phyloP scores from a whole-genome alignment of 2,888 invertebrate species.

The Lucinisca nassula region DNA sequence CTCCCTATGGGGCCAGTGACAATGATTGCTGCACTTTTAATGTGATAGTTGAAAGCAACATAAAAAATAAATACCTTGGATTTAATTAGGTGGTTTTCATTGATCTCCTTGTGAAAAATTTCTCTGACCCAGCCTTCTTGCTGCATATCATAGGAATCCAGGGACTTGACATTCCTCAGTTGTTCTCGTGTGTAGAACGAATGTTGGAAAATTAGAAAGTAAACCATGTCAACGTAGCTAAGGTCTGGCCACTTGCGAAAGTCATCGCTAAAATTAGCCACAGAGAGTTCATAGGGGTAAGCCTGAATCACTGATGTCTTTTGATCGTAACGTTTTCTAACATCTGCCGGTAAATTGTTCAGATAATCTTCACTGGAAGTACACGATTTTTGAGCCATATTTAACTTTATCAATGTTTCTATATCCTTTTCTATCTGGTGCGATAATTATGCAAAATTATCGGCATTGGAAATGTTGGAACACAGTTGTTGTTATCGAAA shows the following conservation, averaged over 20 bases:
- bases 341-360: background rate
- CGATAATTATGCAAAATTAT: too few species aligned
- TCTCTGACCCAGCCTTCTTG: constrained; percentile 34
- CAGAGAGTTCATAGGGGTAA: background rate
- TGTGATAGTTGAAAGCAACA: too few species aligned
- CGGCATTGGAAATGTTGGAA: too few species aligned
- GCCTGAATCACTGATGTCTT: constrained; percentile 4
- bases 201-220: constrained; percentile 31
- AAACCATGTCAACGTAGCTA: constrained; percentile 13
- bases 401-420: too few species aligned
- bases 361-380: background rate
- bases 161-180: constrained; percentile 33
- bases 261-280: background rate
- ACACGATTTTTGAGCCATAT: background rate
- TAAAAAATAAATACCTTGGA: constrained; percentile 14
- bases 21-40: too few species aligned
- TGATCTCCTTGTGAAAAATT: constrained; percentile 10
- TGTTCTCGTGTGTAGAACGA: constrained; percentile 28
- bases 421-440: too few species aligned
- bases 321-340: constrained; percentile 22
- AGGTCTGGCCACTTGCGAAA: constrained; percentile 14
- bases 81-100: constrained; percentile 12
- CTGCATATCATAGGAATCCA: constrained; percentile 25
- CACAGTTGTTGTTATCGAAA: too few species aligned
- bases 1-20: too few species aligned